Base-by-base conservation (phyloP, 2,888 invertebrate genomes). In the Cyclophora punctaria region DNA sequence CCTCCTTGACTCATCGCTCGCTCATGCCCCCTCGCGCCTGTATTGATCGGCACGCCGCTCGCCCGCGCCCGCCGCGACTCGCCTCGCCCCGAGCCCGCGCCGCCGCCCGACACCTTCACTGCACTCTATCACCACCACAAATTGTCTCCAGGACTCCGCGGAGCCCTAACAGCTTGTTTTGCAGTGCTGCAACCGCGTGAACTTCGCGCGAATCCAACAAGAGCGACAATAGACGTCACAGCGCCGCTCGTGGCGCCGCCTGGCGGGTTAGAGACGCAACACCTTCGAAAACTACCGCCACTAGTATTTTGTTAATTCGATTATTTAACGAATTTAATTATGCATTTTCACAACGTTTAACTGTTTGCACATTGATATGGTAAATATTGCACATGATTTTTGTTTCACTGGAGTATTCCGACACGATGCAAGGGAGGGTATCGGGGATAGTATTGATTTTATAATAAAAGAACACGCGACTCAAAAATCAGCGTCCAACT, bases 1-100 rank as follows among this genome's bases (percentile, higher is more conserved):
- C 88, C 87, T 54, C 87, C 87, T 62, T 87, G 87, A 69, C 87
- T 88, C 88, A 88, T 87, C 49, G 63, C 66, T 56, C 70, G 69
- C 78, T 79, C 80, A 82, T 80, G 84, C 83, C 85, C 60, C 57
- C 73, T 63, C 60, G 60, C 52, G 58, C 53, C 50, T 37, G 56
- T 83, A 85, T 85, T 70, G 85, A 86, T 84, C 80, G 66, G 78
- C 73, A 73, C 76, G 65, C 37, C 67, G 65, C 68, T 62, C 62
- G 59, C 60, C 73, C 52, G 62, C 66, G 57, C 63, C 67, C 57
- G 57, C 66, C 46, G 53, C 60, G 57, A 62, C 61, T 50, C 50
- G 55, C 48, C 64, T 67, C 69, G 60, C 57, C 47, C 46, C 45
- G 56, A 62, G 4, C 63, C 20, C 66, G 66, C 63, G 62, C 63